These are phyloP conservation scores for Parapsyche elsis DNA, from an alignment of 1,140 invertebrate genomes.

Conservation along the genomic window DNA sequence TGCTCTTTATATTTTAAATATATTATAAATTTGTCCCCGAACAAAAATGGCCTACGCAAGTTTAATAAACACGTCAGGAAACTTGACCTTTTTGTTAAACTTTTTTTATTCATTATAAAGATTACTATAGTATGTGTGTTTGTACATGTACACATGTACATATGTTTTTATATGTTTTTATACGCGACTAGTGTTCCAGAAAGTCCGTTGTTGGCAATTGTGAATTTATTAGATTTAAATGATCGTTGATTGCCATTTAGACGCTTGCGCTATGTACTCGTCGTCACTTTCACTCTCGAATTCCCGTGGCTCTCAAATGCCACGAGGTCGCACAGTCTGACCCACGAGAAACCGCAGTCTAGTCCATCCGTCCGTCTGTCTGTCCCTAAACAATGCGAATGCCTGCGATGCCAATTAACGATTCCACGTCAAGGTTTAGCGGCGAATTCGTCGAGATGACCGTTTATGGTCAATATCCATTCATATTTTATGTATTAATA, in stretches of 20 bases:
- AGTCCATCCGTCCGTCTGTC: background rate
- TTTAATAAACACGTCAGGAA: too few species aligned
- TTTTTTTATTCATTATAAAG: background rate
- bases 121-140: background rate
- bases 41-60: too few species aligned
- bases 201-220: background rate
- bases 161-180: background rate
- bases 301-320: slow-evolving; percentile 27
- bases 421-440: too few species aligned
- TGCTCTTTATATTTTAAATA: too few species aligned
- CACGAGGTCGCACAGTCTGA: slow-evolving; percentile 27
- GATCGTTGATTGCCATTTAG: slow-evolving; percentile 21
- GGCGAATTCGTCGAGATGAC: too few species aligned
- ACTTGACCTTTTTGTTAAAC: too few species aligned
- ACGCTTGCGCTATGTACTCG: background rate
- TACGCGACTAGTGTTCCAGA: too few species aligned
- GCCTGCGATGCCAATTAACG: too few species aligned
- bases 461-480: too few species aligned
- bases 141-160: background rate
- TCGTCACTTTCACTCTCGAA: slow-evolving; percentile 29
- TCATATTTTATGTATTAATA: too few species aligned
- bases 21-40: too few species aligned
- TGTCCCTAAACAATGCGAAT: too few species aligned
- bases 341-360: slow-evolving; percentile 1
- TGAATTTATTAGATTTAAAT: slow-evolving; percentile 7